A percentile compares a stretch with the other conserved stretches of the same genome.
Conservation (phyloP, 2,888 invertebrate species). For the Pollenia labialis region DNA sequence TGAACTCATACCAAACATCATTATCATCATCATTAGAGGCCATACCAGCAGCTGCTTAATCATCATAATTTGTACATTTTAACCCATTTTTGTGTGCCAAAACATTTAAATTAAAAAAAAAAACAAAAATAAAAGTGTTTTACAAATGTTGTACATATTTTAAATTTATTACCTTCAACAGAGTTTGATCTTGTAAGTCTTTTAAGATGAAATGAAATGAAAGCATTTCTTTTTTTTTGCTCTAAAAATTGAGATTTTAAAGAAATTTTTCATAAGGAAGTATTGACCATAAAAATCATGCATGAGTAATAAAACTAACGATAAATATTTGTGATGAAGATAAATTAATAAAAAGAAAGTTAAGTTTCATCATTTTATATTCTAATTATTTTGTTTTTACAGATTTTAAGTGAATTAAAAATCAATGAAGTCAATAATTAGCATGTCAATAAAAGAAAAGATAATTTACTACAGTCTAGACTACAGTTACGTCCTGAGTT, state of each 20-base stretch:
- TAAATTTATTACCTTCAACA: neutral
- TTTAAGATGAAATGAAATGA: neutral
- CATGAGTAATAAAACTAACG: neutral
- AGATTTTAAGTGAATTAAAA: too few relatives aligned
- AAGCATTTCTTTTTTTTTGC: neutral
- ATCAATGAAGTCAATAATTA: too few relatives aligned
- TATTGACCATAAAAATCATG: constrained; percentile 6
- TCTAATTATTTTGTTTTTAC: neutral
- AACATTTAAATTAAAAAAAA: neutral
- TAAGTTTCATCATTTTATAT: neutral
- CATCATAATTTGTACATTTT: neutral
- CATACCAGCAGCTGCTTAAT: neutral
- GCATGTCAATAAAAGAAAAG: too few relatives aligned
- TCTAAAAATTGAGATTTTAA: neutral
- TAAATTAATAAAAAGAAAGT: constrained; percentile 15
- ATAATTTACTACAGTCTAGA: too few relatives aligned
- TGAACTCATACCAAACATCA: constrained; percentile 34
- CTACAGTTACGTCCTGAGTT: too few relatives aligned
- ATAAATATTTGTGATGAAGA: neutral
- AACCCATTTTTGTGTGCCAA: neutral
- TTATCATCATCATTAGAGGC: constrained; percentile 22
- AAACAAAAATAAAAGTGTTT: constrained; percentile 35
- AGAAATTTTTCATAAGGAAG: neutral
- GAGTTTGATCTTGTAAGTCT: neutral
- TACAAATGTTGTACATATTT: neutral